Evolutionary conservation across 2,113 vertebrate species (phyloP).

Genomic region (Paralichthys olivaceus): DNA sequence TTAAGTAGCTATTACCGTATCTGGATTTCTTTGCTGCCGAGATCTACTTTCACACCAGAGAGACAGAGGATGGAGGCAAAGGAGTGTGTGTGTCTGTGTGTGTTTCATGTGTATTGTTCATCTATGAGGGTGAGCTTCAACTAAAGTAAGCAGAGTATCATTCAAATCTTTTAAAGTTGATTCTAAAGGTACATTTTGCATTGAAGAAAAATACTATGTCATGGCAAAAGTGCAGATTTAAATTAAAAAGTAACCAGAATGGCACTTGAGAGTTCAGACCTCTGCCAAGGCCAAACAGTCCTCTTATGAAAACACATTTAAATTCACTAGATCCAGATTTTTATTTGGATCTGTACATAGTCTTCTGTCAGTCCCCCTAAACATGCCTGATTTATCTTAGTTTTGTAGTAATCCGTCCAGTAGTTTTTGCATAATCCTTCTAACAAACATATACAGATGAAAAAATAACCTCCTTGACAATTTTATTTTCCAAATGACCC

Average conservation of each 20-base stretch:
- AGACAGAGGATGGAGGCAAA: constrained; percentile 10
- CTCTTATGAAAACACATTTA: too few species aligned
- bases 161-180: not conserved
- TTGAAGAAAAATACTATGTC: not conserved
- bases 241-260: not conserved
- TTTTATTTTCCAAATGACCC: not conserved
- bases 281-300: not conserved
- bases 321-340: too few species aligned
- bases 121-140: not conserved
- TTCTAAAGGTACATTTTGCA: not conserved
- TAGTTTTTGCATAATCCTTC: too few species aligned
- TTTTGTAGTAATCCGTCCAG: too few species aligned
- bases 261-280: not conserved
- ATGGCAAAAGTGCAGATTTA: not conserved
- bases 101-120: not conserved
- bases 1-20: constrained; percentile 68
- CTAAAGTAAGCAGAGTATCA: not conserved
- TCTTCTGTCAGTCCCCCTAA: too few species aligned
- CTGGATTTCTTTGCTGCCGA: constrained; percentile 54
- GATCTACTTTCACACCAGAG: constrained; percentile 61
- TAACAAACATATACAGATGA: not conserved
- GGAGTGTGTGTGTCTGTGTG: constrained; percentile 1
- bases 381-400: too few species aligned
- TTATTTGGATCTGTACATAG: too few species aligned
- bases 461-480: too few species aligned